Conservation (phyloP, 2,797 vertebrate species). For the Dendrocincla tyrannina region DNA sequence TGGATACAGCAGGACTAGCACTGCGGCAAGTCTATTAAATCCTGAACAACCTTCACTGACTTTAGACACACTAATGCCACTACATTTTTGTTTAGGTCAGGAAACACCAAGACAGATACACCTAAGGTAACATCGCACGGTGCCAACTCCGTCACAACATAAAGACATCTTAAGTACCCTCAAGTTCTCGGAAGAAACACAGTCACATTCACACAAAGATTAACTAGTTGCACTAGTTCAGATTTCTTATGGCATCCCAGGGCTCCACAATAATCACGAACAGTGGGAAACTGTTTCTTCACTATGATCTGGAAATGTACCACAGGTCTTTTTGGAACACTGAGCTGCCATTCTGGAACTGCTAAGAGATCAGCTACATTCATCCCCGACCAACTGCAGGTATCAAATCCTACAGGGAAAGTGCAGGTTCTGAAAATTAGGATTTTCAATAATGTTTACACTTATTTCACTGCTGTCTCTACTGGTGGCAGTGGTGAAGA, state of each 20-base stretch:
- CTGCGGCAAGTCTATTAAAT: not conserved
- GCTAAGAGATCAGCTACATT: not conserved
- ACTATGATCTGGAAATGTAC: not conserved
- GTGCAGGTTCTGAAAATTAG: not conserved
- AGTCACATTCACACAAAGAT: not conserved
- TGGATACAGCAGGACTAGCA: not conserved
- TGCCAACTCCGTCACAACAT: not conserved
- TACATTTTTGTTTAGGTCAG: not conserved
- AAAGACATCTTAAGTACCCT: not conserved
- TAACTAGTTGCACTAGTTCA: not conserved
- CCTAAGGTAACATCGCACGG: not conserved
- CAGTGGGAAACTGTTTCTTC: not conserved
- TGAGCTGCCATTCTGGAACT: not conserved
- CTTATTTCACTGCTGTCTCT: not conserved
- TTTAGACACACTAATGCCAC: not conserved
- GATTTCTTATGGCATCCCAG: not conserved
- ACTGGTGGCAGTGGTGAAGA: not conserved
- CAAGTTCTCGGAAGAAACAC: not conserved
- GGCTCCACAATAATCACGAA: not conserved
- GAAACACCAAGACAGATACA: not conserved
- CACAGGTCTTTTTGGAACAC: not conserved
- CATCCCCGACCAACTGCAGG: not conserved
- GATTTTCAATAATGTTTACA: not conserved
- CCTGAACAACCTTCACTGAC: not conserved
- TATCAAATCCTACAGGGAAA: not conserved